Evolutionary conservation across 2,888 invertebrate genomes (phyloP).

Genomic region (Adelphocoris suturalis): DNA sequence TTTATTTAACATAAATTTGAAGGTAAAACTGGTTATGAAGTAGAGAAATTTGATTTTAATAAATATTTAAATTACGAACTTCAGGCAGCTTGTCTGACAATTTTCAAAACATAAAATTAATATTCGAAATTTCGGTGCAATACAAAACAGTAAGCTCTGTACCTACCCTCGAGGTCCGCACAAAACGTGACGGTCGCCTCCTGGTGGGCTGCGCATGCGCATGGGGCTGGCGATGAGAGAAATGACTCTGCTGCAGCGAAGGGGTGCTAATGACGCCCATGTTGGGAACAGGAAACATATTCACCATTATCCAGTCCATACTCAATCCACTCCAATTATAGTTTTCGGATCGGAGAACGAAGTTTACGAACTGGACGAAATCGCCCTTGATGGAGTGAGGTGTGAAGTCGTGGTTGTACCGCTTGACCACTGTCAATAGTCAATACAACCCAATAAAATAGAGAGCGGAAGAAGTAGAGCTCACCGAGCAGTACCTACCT

Average conservation of each 20-base stretch:
- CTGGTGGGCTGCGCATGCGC: not conserved
- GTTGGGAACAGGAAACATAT: not conserved
- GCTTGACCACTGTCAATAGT: conserved; percentile 47
- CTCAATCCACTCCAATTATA: not conserved
- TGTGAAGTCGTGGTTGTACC: conserved; percentile 53
- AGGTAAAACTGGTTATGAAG: no score
- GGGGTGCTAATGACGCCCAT: conserved; percentile 43
- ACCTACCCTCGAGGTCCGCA: not conserved
- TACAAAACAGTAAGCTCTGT: not conserved
- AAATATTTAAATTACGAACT: no score
- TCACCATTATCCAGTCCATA: conserved; percentile 36
- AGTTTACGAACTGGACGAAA: conserved; percentile 40
- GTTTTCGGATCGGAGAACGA: not conserved
- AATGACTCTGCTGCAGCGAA: conserved; percentile 3
- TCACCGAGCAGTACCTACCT: not conserved
- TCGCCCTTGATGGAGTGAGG: conserved; percentile 18
- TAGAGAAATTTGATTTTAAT: no score
- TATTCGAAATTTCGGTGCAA: not conserved
- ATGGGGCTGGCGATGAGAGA: not conserved
- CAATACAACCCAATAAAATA: conserved; percentile 18
- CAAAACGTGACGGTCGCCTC: not conserved
- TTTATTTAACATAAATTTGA: no score
- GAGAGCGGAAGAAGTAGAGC: not conserved
- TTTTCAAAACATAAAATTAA: no score
- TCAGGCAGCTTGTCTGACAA: no score